Evolutionary conservation across 2,113 vertebrate species (phyloP).

Genomic region (Lagopus leucura): DNA sequence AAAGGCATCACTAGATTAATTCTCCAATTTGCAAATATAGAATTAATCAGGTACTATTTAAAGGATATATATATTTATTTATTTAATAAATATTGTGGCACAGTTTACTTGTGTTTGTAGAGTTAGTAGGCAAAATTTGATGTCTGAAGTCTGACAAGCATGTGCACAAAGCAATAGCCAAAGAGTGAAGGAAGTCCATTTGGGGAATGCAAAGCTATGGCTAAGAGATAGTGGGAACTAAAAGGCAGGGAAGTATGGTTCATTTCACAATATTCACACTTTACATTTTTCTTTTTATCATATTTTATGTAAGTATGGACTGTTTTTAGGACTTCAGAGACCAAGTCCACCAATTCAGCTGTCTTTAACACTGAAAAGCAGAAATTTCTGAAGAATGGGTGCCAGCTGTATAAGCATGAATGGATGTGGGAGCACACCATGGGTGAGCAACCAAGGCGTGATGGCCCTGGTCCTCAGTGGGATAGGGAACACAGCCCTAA

Average conservation of each 20-base stretch:
- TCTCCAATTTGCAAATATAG: background rate
- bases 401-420: background rate
- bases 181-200: background rate
- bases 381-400: background rate
- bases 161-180: background rate
- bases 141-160: fast-evolving
- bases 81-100: too few species aligned
- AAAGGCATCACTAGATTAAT: background rate
- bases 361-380: background rate
- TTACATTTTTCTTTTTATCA: background rate
- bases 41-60: background rate
- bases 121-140: background rate
- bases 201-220: fast-evolving
- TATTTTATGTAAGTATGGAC: background rate
- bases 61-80: background rate
- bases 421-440: background rate
- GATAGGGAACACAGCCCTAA: background rate
- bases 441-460: background rate
- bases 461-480: background rate
- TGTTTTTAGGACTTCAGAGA: background rate
- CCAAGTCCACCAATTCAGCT: background rate
- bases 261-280: background rate
- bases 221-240: background rate
- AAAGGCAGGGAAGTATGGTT: background rate
- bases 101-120: background rate